Evolutionary conservation across 1,140 invertebrate genomes (phyloP).

Genomic region (Heliothis subflexa): DNA sequence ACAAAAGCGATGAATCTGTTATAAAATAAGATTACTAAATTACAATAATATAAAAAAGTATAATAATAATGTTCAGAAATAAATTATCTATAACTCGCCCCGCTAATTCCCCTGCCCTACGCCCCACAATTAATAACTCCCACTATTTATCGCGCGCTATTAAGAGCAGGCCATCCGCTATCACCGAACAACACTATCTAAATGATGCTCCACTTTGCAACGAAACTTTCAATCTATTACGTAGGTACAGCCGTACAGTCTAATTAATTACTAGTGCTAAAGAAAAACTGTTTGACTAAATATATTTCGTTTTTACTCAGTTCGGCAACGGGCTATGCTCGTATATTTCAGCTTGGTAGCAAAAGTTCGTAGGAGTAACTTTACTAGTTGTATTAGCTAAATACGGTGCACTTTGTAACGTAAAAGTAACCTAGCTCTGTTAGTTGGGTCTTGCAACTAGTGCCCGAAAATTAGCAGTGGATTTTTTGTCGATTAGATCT

Average conservation of each 20-base stretch:
- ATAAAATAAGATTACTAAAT: too few relatives aligned
- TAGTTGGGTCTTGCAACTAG: slow-evolving; percentile 18
- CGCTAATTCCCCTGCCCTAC: background rate
- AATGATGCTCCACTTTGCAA: slow-evolving; percentile 26
- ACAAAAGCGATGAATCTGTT: too few relatives aligned
- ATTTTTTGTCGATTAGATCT: slow-evolving; percentile 1
- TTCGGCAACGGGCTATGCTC: background rate
- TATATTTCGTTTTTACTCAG: background rate
- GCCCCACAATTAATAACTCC: background rate
- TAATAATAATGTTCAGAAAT: too few relatives aligned
- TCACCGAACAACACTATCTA: slow-evolving; percentile 52
- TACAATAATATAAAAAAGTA: too few relatives aligned
- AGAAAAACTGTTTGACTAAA: background rate
- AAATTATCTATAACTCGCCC: background rate
- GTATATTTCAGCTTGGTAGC: slow-evolving; percentile 28
- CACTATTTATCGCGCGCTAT: slow-evolving; percentile 62
- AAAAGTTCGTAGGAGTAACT: slow-evolving; percentile 2
- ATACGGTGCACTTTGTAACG: slow-evolving; percentile 34
- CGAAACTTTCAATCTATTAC: slow-evolving; percentile 37
- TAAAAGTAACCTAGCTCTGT: slow-evolving; percentile 18
- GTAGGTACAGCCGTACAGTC: background rate
- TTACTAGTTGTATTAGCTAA: slow-evolving; percentile 34
- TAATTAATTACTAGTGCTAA: slow-evolving; percentile 21
- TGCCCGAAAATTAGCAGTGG: slow-evolving; percentile 10
- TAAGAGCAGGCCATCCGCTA: slow-evolving; percentile 50